Conservation (phyloP, 1,140 invertebrate species). For the Goniozus legneri region DNA sequence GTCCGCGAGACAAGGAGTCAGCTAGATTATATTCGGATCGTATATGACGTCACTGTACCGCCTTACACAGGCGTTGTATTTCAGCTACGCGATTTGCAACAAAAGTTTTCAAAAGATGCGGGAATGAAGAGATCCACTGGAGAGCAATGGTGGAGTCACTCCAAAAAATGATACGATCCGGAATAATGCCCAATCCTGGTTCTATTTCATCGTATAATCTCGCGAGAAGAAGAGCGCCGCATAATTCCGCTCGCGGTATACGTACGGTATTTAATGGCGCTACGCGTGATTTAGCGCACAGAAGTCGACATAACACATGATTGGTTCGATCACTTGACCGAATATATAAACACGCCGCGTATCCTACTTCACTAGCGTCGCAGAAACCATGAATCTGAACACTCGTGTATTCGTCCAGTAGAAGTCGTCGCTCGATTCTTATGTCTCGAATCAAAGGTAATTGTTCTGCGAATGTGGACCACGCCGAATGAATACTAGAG, state of each 20-base stretch:
- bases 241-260: conserved; percentile 1
- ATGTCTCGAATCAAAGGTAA: neutral
- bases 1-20: neutral
- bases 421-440: neutral
- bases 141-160: conserved; percentile 5
- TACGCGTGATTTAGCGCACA: conserved; percentile 9
- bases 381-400: conserved; percentile 5
- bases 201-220: neutral
- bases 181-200: neutral
- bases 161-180: conserved; percentile 5
- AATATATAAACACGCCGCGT: conserved; percentile 4
- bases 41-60: neutral
- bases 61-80: conserved; percentile 2
- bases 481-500: neutral
- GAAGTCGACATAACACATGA: neutral
- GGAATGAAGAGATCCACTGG: conserved; percentile 1
- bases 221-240: neutral
- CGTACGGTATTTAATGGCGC: conserved; percentile 3
- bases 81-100: conserved; percentile 8
- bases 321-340: neutral
- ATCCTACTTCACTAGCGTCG: conserved; percentile 8
- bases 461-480: neutral
- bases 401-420: neutral
- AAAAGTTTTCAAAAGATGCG: conserved; percentile 7
- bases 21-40: neutral